A percentile compares a stretch with the other conserved stretches of the same genome.
Evolutionary conservation across 2,888 invertebrate genomes (phyloP).

Genomic region (Adelphocoris suturalis): DNA sequence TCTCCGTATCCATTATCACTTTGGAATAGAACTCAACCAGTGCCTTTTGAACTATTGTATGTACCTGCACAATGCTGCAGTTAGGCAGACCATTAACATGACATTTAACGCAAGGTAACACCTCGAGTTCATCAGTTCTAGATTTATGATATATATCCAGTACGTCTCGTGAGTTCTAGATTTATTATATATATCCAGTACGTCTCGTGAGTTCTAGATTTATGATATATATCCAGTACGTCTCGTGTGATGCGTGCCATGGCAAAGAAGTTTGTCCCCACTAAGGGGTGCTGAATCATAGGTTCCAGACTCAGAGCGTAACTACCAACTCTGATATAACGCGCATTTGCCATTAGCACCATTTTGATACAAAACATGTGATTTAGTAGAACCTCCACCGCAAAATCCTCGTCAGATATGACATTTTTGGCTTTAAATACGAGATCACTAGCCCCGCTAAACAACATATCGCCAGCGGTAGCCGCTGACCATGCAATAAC

Average conservation of each 20-base stretch:
- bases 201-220: no score
- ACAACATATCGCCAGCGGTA: background rate
- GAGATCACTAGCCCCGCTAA: background rate
- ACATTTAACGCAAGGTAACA: conserved; percentile 44
- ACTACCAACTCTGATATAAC: background rate
- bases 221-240: no score
- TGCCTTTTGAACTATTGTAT: background rate
- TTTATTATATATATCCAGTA: no score
- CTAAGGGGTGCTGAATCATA: background rate
- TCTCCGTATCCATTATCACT: background rate
- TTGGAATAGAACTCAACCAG: conserved; percentile 22
- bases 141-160: no score
- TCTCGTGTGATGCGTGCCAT: background rate
- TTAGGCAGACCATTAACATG: conserved; percentile 26
- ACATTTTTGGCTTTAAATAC: background rate
- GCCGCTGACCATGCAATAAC: background rate
- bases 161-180: no score
- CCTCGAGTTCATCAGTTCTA: background rate
- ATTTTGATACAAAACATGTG: background rate
- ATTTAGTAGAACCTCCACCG: background rate
- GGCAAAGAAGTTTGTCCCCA: background rate
- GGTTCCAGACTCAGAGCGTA: background rate
- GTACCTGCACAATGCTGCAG: background rate
- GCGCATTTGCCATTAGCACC: background rate
- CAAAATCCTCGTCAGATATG: background rate